Evolutionary conservation across 2,797 vertebrate genomes (phyloP).

Genomic region (Molothrus aeneus): DNA sequence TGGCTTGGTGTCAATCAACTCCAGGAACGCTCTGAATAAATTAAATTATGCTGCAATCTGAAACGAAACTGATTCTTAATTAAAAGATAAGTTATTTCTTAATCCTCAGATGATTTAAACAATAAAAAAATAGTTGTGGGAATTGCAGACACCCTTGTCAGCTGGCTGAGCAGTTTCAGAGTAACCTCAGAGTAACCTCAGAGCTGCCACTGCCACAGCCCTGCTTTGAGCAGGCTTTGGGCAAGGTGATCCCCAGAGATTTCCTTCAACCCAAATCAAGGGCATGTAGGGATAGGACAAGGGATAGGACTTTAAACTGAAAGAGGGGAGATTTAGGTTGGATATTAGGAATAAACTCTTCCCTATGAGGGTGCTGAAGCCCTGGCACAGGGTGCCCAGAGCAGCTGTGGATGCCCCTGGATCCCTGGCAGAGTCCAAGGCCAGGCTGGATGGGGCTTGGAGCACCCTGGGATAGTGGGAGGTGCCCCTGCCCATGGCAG

Average conservation of each 20-base stretch:
- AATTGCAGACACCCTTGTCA: background rate
- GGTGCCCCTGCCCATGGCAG: background rate
- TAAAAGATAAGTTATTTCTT: conserved; percentile 52
- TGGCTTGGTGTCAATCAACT: conserved; percentile 10
- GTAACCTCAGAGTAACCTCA: background rate
- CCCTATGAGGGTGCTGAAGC: fast-evolving
- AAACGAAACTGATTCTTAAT: conserved; percentile 51
- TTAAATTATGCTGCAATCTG: conserved; percentile 42
- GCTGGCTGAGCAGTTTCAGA: background rate
- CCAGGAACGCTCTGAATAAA: background rate
- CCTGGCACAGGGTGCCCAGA: background rate
- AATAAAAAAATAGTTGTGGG: background rate
- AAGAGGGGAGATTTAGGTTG: background rate
- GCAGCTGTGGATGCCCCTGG: background rate
- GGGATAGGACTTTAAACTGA: background rate
- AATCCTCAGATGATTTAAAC: conserved; percentile 24
- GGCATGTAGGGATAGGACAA: background rate
- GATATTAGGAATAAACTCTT: background rate
- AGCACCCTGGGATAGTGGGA: fast-evolving
- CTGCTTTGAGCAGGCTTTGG: background rate
- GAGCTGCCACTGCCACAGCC: background rate
- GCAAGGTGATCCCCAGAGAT: background rate
- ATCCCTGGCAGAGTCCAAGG: background rate
- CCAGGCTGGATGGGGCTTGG: fast-evolving
- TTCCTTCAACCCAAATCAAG: background rate